Percentiles rank a stretch among this genome's conserved stretches.
Conservation (phyloP, 2,113 vertebrate genomes). For the Rhombomys opimus region DNA sequence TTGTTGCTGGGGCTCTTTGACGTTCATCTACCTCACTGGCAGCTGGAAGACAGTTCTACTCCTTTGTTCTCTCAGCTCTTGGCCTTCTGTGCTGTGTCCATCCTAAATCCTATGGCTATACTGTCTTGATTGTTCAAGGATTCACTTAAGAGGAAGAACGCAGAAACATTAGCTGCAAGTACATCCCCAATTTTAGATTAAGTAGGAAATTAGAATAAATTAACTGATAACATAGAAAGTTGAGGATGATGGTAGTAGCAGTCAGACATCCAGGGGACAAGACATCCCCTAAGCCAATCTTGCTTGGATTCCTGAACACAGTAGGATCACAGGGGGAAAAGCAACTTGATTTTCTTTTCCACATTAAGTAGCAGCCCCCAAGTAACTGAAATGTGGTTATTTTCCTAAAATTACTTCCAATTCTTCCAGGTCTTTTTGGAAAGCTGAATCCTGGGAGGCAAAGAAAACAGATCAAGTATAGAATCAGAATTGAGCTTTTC, state of each 20-base stretch:
- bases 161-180: slow-evolving; percentile 27
- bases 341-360: slow-evolving; percentile 29
- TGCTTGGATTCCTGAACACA: slow-evolving; percentile 60
- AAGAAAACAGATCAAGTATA: slow-evolving; percentile 28
- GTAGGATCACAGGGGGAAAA: not conserved
- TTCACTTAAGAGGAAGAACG: slow-evolving; percentile 45
- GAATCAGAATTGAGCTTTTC: slow-evolving; percentile 45
- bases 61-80: not conserved
- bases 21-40: not conserved
- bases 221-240: slow-evolving; percentile 54
- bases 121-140: slow-evolving; percentile 58
- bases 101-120: not conserved
- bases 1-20: slow-evolving; percentile 52
- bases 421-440: slow-evolving; percentile 85
- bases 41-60: not conserved
- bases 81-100: not conserved
- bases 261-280: not conserved
- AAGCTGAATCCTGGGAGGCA: slow-evolving; percentile 83
- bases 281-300: not conserved
- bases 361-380: not conserved
- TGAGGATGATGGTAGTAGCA: not conserved
- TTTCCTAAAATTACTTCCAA: slow-evolving; percentile 68
- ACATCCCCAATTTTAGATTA: slow-evolving; percentile 61
- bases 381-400: slow-evolving; percentile 65
- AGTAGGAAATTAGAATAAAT: slow-evolving; percentile 71